A percentile compares a stretch with the other conserved stretches of the same genome.
Conservation (phyloP, 1,140 invertebrate species). For the Sesamia nonagrioides region DNA sequence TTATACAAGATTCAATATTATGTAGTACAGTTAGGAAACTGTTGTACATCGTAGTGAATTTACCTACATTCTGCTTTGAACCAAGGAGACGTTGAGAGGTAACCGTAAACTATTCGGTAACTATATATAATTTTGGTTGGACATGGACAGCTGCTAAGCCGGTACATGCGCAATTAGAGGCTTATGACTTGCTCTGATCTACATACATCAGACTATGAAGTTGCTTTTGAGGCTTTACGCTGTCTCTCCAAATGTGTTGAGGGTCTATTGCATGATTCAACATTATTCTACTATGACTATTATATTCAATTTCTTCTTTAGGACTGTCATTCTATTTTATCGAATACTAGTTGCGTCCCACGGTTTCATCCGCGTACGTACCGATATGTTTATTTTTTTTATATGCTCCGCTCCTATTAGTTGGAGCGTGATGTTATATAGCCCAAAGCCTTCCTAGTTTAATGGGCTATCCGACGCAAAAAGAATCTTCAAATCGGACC, state of each 20-base stretch:
- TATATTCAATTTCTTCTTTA: too few relatives aligned
- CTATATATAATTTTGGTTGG: conserved; percentile 12
- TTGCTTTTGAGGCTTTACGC: conserved; percentile 4
- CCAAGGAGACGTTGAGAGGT: not conserved
- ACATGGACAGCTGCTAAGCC: conserved; percentile 20
- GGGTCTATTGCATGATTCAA: too few relatives aligned
- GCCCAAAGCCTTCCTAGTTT: too few relatives aligned
- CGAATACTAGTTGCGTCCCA: too few relatives aligned
- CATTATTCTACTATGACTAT: too few relatives aligned
- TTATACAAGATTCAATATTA: conserved; percentile 49
- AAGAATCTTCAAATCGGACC: too few relatives aligned
- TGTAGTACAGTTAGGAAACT: conserved; percentile 10
- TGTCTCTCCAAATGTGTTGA: not conserved
- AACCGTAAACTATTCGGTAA: not conserved
- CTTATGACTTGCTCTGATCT: conserved; percentile 7
- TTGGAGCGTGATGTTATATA: too few relatives aligned
- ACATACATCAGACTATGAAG: conserved; percentile 6
- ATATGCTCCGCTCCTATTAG: too few relatives aligned
- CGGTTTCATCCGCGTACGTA: too few relatives aligned
- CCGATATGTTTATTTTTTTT: too few relatives aligned
- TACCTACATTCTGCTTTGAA: conserved; percentile 23
- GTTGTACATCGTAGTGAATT: conserved; percentile 22
- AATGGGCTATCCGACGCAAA: too few relatives aligned
- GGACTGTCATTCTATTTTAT: too few relatives aligned
- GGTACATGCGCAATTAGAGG: conserved; percentile 25